Evolutionary conservation across 2,888 invertebrate genomes (phyloP).

Genomic region (Frankliniella fusca): DNA sequence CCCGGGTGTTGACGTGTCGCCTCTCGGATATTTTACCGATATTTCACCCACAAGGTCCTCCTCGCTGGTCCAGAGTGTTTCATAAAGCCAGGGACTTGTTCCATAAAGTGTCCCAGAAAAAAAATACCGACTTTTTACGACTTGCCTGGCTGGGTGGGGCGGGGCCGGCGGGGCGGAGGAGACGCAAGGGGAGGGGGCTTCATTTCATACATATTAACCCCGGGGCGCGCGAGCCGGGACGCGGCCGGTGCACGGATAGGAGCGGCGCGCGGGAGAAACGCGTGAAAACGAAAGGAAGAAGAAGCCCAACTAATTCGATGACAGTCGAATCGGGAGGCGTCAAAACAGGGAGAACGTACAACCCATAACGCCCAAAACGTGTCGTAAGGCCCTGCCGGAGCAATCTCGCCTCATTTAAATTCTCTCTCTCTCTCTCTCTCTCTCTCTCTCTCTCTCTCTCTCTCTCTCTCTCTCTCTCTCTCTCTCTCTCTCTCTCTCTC

Average conservation of each 20-base stretch:
- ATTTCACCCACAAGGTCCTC: background rate
- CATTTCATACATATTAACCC: constrained; percentile 26
- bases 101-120: constrained; percentile 9
- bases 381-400: background rate
- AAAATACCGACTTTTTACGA: background rate
- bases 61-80: background rate
- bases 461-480: too few species aligned
- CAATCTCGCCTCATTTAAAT: constrained; percentile 23
- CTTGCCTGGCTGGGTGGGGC: background rate
- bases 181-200: background rate
- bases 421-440: background rate
- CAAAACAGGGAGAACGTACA: constrained; percentile 24
- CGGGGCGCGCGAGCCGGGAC: background rate
- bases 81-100: constrained; percentile 11
- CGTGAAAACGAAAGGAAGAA: background rate
- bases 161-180: background rate
- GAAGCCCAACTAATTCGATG: constrained; percentile 26
- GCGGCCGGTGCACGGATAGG: background rate
- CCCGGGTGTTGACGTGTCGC: constrained; percentile 9
- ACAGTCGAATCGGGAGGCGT: constrained; percentile 17
- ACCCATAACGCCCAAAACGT: background rate
- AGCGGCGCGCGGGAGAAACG: background rate
- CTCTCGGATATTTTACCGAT: constrained; percentile 9
- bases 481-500: too few species aligned
- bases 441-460: too few species aligned